Percentiles rank a stretch among this genome's conserved stretches.
These are phyloP conservation scores for Platalea minor DNA, from an alignment of 2,797 vertebrate species.

Conservation along the genomic window DNA sequence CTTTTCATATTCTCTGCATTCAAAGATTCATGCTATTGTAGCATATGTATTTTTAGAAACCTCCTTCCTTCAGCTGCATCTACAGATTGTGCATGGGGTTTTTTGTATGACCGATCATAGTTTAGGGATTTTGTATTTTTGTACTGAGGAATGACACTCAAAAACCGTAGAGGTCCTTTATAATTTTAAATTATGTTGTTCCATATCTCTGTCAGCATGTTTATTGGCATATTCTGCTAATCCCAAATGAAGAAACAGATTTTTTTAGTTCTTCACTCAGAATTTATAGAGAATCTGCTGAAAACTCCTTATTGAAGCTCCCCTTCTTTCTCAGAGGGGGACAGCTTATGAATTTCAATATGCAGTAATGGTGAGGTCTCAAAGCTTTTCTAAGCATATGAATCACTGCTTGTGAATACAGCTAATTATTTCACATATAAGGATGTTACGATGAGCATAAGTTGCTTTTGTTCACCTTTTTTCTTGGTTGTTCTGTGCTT, in stretches of 20 bases:
- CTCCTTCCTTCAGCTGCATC: not conserved
- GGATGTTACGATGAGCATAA: not conserved
- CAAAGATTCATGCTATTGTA: not conserved
- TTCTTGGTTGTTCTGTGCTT: not conserved
- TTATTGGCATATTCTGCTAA: not conserved
- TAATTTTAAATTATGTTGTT: not conserved
- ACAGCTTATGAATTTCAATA: not conserved
- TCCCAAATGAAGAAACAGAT: not conserved
- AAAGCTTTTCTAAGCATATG: not conserved
- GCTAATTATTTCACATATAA: not conserved
- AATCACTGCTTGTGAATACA: not conserved
- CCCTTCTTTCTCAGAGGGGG: not conserved
- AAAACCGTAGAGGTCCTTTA: not conserved
- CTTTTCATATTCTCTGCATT: not conserved
- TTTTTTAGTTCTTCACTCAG: not conserved
- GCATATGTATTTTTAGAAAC: not conserved
- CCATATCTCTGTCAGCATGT: not conserved
- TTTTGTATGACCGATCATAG: not conserved
- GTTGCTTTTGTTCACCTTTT: not conserved
- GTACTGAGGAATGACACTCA: not conserved
- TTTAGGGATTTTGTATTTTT: not conserved
- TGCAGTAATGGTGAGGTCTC: not conserved
- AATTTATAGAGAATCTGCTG: not conserved
- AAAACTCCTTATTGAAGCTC: not conserved
- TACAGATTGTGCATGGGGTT: accelerated